Evolutionary conservation across 2,888 invertebrate genomes (phyloP), one percentile per base, ranked within the genome.

Genomic region (Perdita meconis): DNA sequence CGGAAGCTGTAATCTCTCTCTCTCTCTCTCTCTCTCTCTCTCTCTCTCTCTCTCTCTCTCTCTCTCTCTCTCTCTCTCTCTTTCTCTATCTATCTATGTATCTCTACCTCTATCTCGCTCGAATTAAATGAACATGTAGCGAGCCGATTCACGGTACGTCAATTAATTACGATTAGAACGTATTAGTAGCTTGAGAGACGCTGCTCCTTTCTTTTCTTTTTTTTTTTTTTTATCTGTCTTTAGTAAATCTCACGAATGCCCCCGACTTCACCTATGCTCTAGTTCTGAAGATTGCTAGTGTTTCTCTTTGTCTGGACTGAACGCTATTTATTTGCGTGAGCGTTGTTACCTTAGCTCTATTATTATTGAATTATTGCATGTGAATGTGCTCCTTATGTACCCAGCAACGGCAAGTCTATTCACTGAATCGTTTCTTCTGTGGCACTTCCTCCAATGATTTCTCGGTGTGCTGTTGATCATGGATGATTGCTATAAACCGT

Each of bases 321-420:
- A 82, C 76, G 83, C 65, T 26, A 57, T 80, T 84, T 64, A 50
- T 60, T 78, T 78, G 77, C 77, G 63, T 67, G 71, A 63, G 69
- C 70, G 34, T 64, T 70, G 72, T 34, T 66, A 38, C 53, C 60
- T 66, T 38, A 53, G 47, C 70, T 65, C 34, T 40, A n/a, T 55
- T 55, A 26, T 40, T 13, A 68, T 19, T 47, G 67, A 56, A 65
- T 57, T 68, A 34, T 57, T 80, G 84, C 84, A 84, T 84, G 84
- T 47, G 78, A 80, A 84, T 80, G 82, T 55, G 19, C 70, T 73
- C 60, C 57, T 67, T 75, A 73, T 64, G 61, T 75, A 64, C 63
- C 63, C 57, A 81, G 82, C 80, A 84, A 82, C 73, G 61, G 76
- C 79, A 79, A 83, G 72, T 65, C 66, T 68, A 57, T 83, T 83